Conservation (phyloP, 2,888 invertebrate genomes). For the Philereme vetulata region DNA sequence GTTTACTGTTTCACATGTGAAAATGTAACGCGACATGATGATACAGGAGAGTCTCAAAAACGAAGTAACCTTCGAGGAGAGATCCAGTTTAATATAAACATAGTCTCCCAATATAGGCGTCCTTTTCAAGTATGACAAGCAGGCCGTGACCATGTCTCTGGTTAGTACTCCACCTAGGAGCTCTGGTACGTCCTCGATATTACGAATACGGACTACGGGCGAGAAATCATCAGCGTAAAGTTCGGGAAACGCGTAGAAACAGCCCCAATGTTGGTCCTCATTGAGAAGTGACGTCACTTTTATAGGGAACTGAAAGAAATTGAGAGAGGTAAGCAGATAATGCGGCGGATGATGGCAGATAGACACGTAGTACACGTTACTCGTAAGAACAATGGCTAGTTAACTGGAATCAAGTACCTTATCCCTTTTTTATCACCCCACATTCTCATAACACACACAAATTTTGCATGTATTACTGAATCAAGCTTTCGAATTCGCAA, state of each 20-base stretch:
- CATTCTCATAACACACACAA: no score
- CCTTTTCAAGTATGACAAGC: slow-evolving; percentile 79
- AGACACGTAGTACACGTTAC: not conserved
- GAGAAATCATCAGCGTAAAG: slow-evolving; percentile 65
- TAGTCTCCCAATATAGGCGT: slow-evolving; percentile 80
- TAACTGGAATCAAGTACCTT: no score
- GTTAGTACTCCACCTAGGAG: slow-evolving; percentile 75
- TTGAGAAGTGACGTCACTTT: slow-evolving; percentile 66
- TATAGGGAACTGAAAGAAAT: slow-evolving; percentile 58
- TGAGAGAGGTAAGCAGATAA: not conserved
- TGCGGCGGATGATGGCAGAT: no score
- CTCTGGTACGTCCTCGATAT: slow-evolving; percentile 57
- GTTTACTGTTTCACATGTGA: no score
- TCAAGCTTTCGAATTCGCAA: no score
- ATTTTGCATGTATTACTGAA: no score
- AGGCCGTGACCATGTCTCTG: slow-evolving; percentile 77
- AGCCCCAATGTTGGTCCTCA: slow-evolving; percentile 72
- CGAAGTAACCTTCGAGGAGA: slow-evolving; percentile 63
- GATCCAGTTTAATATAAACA: slow-evolving; percentile 81
- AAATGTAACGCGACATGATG: no score
- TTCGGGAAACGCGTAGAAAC: slow-evolving; percentile 73
- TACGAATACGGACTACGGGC: slow-evolving; percentile 58
- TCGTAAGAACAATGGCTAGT: no score
- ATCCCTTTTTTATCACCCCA: no score
- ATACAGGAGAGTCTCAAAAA: not conserved